Evolutionary conservation across 2,888 invertebrate species (phyloP).

Genomic region (Teleiodes luculella): DNA sequence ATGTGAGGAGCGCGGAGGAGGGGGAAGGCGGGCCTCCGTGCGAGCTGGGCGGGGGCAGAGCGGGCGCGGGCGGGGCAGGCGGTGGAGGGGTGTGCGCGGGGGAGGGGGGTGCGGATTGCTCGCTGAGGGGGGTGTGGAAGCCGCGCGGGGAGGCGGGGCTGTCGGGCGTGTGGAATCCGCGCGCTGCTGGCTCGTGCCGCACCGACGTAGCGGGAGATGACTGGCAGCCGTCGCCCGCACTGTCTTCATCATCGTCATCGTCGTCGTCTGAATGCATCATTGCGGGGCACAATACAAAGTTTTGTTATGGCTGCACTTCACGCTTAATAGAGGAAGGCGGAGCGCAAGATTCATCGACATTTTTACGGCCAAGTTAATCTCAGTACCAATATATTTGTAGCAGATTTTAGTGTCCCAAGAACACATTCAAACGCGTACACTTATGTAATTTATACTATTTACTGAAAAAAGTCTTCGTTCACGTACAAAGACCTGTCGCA

Average conservation of each 20-base stretch:
- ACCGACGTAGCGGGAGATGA: constrained; percentile 55
- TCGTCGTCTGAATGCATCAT: constrained; percentile 44
- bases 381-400: too few species aligned
- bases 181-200: constrained; percentile 77
- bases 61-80: constrained; percentile 81
- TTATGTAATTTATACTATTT: too few species aligned
- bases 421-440: too few species aligned
- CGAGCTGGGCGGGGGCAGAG: constrained; percentile 48
- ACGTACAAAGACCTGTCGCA: too few species aligned
- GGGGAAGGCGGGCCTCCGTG: constrained; percentile 86
- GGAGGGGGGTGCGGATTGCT: constrained; percentile 67
- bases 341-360: too few species aligned
- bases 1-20: constrained; percentile 86
- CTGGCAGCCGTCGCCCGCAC: constrained; percentile 42
- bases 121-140: constrained; percentile 88
- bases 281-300: not conserved
- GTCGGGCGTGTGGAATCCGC: constrained; percentile 76
- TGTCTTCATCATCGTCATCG: constrained; percentile 56
- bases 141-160: constrained; percentile 77
- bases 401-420: too few species aligned
- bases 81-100: constrained; percentile 59
- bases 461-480: too few species aligned
- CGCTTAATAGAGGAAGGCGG: too few species aligned
- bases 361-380: too few species aligned
- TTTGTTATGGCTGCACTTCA: not conserved